A percentile compares a stretch with the other conserved stretches of the same genome.
phyloP scores from a whole-genome alignment of 1,140 invertebrate genomes.

The Agrypnia vestita region DNA sequence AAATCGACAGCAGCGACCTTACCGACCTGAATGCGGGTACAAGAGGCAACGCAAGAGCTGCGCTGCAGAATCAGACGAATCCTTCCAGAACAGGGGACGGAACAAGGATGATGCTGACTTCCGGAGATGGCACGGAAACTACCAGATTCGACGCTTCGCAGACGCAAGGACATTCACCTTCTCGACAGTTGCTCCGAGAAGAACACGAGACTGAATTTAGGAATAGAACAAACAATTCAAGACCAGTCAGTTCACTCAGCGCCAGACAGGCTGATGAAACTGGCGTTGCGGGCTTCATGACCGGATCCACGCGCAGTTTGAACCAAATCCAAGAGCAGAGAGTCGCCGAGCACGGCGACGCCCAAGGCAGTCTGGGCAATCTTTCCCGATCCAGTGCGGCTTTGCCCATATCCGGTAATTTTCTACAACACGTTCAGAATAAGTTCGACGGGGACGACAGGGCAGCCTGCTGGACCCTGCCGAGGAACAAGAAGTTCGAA shows the following conservation, averaged over 20 bases:
- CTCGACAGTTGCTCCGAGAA: not conserved
- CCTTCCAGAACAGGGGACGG: not conserved
- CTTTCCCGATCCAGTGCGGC: constrained; percentile 15
- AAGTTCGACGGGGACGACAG: not conserved
- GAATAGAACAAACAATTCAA: not conserved
- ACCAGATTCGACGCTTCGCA: not conserved
- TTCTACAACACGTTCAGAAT: constrained; percentile 41
- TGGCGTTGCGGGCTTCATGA: not conserved
- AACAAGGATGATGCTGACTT: not conserved
- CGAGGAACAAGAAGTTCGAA: constrained; percentile 24
- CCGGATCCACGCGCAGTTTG: constrained; percentile 17
- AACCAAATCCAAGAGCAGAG: constrained; percentile 13
- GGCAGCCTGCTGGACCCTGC: constrained; percentile 17
- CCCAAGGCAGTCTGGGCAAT: not conserved
- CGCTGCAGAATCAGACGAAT: not conserved
- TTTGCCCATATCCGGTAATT: constrained; percentile 31
- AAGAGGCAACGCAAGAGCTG: not conserved
- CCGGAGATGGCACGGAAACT: not conserved
- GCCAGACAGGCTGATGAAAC: not conserved
- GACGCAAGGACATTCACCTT: not conserved
- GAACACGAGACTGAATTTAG: constrained; percentile 20
- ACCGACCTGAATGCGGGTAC: not conserved
- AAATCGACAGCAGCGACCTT: constrained; percentile 67
- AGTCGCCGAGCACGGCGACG: not conserved
- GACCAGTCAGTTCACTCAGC: not conserved